Evolutionary conservation across 2,888 invertebrate species (phyloP), one percentile per base, ranked within the genome.

Genomic region (Camponotus fellah): DNA sequence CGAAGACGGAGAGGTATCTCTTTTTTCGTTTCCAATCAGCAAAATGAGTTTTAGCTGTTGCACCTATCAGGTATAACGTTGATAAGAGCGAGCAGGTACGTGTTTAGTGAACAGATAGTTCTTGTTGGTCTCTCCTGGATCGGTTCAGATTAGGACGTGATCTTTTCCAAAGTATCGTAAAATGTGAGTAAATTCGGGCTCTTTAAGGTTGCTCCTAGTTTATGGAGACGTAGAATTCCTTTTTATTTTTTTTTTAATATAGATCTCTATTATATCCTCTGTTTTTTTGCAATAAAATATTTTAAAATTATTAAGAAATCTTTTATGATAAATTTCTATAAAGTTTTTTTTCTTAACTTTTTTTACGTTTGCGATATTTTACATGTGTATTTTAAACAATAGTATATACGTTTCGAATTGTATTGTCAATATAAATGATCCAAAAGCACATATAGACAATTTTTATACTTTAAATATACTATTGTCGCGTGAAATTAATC

Each of bases 51-150:
- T 26, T 53, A 21, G 10, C 10, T 21, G 14, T 9, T 14, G 46
- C 26, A 49, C 65, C 49, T 76, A 66, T n/a, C 5, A 26, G 46
- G 68, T 17, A 26, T 69, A 46, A 43, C 21, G 12, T 60, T 40
- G 65, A 53, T 53, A 58, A 56, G 56, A 43, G 10, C 14, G 56
- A 34, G 26, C 46, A 60, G 34, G 46, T 71, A 69, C 46, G 58
- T 79, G 58, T 79, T 69, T 62, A 68, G 14, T 12, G 56, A 10
- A 62, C 14, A 32, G n/a, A 17, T 32, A 46, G 14, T 9, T 76
- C 21, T 58, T 32, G 17, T 37, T 26, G 68, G 0, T 9, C 2
- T 17, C 32, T 46, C 43, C 17, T 32, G 26, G 14, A 72, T 37
- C 46, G 4, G 12, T 21, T 60, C 60, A n/a, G n/a, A 60, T n/a